A percentile compares a stretch with the other conserved stretches of the same genome.
Evolutionary conservation across 2,797 vertebrate genomes (phyloP).

Genomic region (Triplophysa yarkandensis): DNA sequence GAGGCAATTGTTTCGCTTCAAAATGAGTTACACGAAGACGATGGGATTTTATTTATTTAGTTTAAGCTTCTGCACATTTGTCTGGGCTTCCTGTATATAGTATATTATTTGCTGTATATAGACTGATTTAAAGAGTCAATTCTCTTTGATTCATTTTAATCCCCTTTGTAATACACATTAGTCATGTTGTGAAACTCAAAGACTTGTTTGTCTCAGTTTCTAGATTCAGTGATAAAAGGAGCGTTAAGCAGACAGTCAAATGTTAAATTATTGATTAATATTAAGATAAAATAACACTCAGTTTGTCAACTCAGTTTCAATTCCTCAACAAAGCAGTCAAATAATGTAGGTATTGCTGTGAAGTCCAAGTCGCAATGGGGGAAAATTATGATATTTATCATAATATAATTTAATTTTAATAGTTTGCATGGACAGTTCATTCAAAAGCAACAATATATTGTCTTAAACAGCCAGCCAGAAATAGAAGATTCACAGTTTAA

Average conservation of each 20-base stretch:
- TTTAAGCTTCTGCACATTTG: not conserved
- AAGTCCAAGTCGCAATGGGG: not conserved
- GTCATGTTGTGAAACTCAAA: too few species aligned
- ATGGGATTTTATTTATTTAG: not conserved
- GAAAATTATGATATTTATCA: too few species aligned
- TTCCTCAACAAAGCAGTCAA: slow-evolving; percentile 6
- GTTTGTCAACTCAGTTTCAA: not conserved
- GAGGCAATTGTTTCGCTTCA: slow-evolving; percentile 8
- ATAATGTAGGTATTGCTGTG: slow-evolving; percentile 8
- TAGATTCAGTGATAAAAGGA: too few species aligned
- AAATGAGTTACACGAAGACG: not conserved
- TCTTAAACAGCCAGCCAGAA: too few species aligned
- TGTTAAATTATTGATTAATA: not conserved
- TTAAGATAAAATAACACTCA: not conserved
- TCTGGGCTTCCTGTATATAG: not conserved
- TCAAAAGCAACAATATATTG: not conserved
- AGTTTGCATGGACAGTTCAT: not conserved
- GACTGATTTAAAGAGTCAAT: not conserved
- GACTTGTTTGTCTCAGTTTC: too few species aligned
- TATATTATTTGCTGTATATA: not conserved
- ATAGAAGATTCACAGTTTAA: too few species aligned
- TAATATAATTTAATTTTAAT: not conserved
- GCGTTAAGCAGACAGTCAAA: not conserved
- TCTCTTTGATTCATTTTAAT: not conserved
- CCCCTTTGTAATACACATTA: too few species aligned